Conservation (phyloP, 1,140 invertebrate species). For the Rhopalosiphum maidis region DNA sequence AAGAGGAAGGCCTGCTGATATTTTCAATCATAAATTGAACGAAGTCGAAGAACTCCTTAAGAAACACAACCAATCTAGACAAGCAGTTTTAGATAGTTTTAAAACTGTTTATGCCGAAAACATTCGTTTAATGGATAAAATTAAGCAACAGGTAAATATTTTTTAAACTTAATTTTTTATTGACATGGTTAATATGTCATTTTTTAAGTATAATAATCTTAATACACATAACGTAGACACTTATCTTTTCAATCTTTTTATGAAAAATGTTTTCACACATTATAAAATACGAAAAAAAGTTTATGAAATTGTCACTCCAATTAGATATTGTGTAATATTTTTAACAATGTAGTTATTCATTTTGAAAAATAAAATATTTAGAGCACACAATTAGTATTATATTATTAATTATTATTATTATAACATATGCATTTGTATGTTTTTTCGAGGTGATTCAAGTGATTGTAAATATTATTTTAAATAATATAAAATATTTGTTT, state of each 20-base stretch:
- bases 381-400: not conserved
- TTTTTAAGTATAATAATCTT: not conserved
- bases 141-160: conserved; percentile 69
- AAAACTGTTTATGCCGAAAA: conserved; percentile 67
- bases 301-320: not conserved
- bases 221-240: not conserved
- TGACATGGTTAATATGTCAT: not conserved
- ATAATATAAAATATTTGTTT: not conserved
- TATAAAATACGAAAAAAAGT: not conserved
- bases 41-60: conserved; percentile 25
- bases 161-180: not conserved
- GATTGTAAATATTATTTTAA: not conserved
- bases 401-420: not conserved
- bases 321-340: not conserved
- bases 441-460: not conserved
- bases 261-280: not conserved
- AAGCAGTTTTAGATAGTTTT: conserved; percentile 37
- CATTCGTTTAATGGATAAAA: conserved; percentile 70
- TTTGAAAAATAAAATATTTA: not conserved
- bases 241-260: not conserved
- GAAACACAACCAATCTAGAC: conserved; percentile 39
- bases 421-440: too few relatives aligned
- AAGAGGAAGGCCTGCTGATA: not conserved
- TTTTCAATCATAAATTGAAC: not conserved
- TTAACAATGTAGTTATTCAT: not conserved